Base-by-base conservation (phyloP, 1,140 invertebrate genomes). In the Bombus pyrosoma region DNA sequence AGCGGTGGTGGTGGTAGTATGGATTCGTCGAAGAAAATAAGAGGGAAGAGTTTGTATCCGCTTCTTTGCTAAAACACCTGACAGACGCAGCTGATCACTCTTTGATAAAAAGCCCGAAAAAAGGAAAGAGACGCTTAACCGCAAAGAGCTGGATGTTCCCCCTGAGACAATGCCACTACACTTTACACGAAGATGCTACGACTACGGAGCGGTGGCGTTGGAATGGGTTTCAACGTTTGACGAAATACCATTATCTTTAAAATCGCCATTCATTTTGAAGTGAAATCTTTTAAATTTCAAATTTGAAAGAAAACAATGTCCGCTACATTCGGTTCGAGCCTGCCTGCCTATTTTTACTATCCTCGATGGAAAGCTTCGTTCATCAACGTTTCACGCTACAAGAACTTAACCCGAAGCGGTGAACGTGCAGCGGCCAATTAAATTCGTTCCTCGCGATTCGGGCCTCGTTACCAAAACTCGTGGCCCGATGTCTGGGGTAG, bases 31-130 rank as follows among this genome's bases (percentile, higher is more conserved):
- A 18, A 68, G 81, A 81, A 89, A 89, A 81, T 87, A 79, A 80
- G 68, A 41, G 76, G 57, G 66, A 39, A 68, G 81, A 68, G 66
- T 89, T 81, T 81, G 68, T 89, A 84, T 89, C 87, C 80, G 88
- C 43, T 88, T 81, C 72, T 89, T 89, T 85, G 59, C 74, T 74
- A 76, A 76, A 89, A 89, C 89, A 90, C 89, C 87, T 90, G 89
- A 89, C 87, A 87, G 81, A 81, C 89, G 81, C 89, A 90, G 89
- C 85, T 90, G 89, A 90, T 89, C 88, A 73, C 62, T 87, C 84
- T 84, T 73, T 86, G 88, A 89, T 87, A 86, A 84, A 87, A 75
- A 39, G 37, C 59, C n/a, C 15, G 8, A 32, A 86, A 87, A 87
- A 87, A 41, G 12, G 62, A 79, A 78, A 89, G 64, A 62, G 47